Percentiles rank a stretch among this genome's conserved stretches.
These are phyloP conservation scores for Lordiphosa mommai DNA, from an alignment of 1,140 invertebrate genomes.

Conservation along the genomic window DNA sequence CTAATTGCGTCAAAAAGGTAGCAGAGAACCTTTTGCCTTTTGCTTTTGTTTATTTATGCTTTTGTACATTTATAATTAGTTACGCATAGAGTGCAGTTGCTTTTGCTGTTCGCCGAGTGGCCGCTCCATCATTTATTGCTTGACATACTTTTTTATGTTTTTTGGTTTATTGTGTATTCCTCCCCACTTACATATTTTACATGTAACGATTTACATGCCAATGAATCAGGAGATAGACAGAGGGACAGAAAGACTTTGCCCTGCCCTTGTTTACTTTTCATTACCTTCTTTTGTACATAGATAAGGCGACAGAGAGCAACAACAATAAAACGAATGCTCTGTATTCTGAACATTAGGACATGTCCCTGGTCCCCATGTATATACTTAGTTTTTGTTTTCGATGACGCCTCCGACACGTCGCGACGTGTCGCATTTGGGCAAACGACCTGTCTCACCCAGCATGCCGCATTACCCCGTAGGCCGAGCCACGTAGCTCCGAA, in stretches of 20 bases:
- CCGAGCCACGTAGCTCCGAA: slow-evolving; percentile 31
- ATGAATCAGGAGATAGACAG: slow-evolving; percentile 48
- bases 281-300: slow-evolving; percentile 52
- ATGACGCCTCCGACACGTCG: slow-evolving; percentile 47
- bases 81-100: slow-evolving; percentile 33
- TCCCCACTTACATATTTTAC: slow-evolving; percentile 12
- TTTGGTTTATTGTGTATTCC: not conserved
- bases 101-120: slow-evolving; percentile 1
- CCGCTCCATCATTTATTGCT: slow-evolving; percentile 39
- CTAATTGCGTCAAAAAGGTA: slow-evolving; percentile 21
- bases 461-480: slow-evolving; percentile 4
- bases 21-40: slow-evolving; percentile 13
- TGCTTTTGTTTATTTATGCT: slow-evolving; percentile 56
- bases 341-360: slow-evolving; percentile 31
- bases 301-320: slow-evolving; percentile 38
- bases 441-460: slow-evolving; percentile 32
- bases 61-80: slow-evolving; percentile 62
- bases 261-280: slow-evolving; percentile 69
- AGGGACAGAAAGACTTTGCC: slow-evolving; percentile 26
- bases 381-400: slow-evolving; percentile 1
- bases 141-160: slow-evolving; percentile 22
- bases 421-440: slow-evolving; percentile 56
- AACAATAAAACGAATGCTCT: slow-evolving; percentile 59
- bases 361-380: slow-evolving; percentile 19
- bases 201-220: slow-evolving; percentile 60